Percentiles rank a stretch among this genome's conserved stretches.
phyloP scores from a whole-genome alignment of 1,140 invertebrate genomes.

The Diorhabda sublineata region DNA sequence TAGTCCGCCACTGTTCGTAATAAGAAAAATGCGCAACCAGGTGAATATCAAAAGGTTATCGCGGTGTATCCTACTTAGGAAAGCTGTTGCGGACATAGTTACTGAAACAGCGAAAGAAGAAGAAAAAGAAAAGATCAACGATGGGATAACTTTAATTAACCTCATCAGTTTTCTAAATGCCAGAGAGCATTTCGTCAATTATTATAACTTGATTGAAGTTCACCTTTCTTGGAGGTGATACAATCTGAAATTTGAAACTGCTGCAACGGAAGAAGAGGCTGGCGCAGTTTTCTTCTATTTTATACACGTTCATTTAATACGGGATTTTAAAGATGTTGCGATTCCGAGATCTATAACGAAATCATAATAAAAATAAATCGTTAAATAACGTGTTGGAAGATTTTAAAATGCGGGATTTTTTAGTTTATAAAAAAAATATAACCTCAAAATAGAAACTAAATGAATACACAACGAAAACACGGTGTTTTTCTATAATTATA shows the following conservation, averaged over 20 bases:
- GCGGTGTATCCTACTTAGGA: neutral
- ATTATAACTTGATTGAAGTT: constrained; percentile 3
- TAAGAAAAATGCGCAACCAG: neutral
- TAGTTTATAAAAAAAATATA: no score
- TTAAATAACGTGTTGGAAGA: no score
- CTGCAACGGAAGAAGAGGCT: no score
- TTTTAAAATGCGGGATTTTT: no score
- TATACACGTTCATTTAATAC: no score
- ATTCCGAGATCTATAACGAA: no score
- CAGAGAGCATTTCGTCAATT: neutral
- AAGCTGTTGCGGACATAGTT: neutral
- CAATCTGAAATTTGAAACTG: neutral
- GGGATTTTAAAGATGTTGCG: no score
- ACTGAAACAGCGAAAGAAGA: constrained; percentile 3
- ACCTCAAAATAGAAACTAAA: no score
- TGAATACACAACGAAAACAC: no score
- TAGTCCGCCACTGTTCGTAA: neutral
- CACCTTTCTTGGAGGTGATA: neutral
- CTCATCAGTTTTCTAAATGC: constrained; percentile 2
- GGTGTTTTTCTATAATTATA: no score
- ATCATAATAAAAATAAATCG: no score
- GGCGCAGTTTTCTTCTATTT: no score
- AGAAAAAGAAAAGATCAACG: neutral
- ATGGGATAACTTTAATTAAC: constrained; percentile 1
- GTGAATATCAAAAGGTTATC: constrained; percentile 2